A percentile compares a stretch with the other conserved stretches of the same genome.
phyloP scores from a whole-genome alignment of 1,140 invertebrate genomes.

The Megalopta genalis region DNA sequence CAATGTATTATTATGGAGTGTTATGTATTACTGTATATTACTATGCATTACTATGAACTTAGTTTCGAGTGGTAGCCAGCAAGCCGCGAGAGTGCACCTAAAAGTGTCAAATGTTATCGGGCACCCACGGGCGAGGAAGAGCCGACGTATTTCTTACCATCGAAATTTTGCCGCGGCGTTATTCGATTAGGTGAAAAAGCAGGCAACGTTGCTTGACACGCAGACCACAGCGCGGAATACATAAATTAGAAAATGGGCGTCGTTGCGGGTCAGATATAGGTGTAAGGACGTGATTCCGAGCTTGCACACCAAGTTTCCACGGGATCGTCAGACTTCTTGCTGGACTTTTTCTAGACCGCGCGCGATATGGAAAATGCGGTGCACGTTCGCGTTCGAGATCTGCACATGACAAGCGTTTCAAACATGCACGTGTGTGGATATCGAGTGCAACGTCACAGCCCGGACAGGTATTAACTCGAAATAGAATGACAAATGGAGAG shows the following conservation, averaged over 20 bases:
- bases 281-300: not conserved
- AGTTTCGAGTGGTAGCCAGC: no score
- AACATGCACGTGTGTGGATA: conserved; percentile 15
- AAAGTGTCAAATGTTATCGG: no score
- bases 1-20: no score
- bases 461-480: not conserved
- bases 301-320: not conserved
- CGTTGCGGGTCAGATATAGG: not conserved
- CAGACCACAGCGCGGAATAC: conserved; percentile 30
- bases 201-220: conserved; percentile 11
- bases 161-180: no score
- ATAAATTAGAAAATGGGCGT: conserved; percentile 15
- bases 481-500: not conserved
- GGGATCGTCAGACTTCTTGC: conserved; percentile 12
- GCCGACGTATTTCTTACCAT: no score
- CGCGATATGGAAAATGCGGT: conserved; percentile 13
- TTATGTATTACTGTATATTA: no score
- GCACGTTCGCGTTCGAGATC: conserved; percentile 32
- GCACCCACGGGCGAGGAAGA: no score
- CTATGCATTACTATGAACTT: no score
- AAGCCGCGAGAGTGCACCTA: no score
- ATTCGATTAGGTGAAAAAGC: no score
- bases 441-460: not conserved
- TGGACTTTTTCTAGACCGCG: conserved; percentile 1
- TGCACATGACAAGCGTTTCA: conserved; percentile 44